A percentile compares a stretch with the other conserved stretches of the same genome.
These are phyloP conservation scores for Tenthredo notha DNA, from an alignment of 2,888 invertebrate genomes.

Conservation along the genomic window DNA sequence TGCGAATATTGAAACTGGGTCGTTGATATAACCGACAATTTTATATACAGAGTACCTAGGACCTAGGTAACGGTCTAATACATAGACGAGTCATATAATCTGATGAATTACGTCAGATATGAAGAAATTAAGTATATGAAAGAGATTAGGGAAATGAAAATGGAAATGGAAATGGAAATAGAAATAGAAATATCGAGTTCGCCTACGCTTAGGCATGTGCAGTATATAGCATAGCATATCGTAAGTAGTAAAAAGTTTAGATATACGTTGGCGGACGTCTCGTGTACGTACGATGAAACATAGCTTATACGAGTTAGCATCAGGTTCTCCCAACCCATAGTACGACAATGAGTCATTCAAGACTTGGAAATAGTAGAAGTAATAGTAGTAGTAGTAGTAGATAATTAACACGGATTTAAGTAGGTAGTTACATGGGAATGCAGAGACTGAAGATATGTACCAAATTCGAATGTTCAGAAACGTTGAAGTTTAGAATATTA, in stretches of 20 bases:
- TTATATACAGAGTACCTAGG: not conserved
- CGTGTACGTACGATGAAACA: not conserved
- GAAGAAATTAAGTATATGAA: not conserved
- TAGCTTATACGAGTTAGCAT: not conserved
- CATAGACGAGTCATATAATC: not conserved
- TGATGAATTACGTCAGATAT: not conserved
- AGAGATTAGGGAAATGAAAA: not conserved
- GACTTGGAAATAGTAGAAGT: not conserved
- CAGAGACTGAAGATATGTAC: not conserved
- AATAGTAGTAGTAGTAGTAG: not conserved
- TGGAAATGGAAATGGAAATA: not conserved
- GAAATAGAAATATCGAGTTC: constrained; percentile 3
- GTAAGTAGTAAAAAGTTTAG: constrained; percentile 7
- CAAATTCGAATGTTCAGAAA: too few relatives aligned
- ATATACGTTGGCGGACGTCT: constrained; percentile 28
- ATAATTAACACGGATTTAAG: constrained; percentile 8
- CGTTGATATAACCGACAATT: not conserved
- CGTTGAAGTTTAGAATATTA: too few relatives aligned
- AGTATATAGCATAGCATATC: not conserved
- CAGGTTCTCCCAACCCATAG: constrained; percentile 70
- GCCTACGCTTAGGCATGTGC: constrained; percentile 34
- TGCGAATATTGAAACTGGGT: not conserved
- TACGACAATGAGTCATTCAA: constrained; percentile 66
- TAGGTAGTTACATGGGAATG: not conserved
- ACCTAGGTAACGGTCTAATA: not conserved